phyloP scores from a whole-genome alignment of 2,888 invertebrate species.

The Tanytarsus gracilentus region DNA sequence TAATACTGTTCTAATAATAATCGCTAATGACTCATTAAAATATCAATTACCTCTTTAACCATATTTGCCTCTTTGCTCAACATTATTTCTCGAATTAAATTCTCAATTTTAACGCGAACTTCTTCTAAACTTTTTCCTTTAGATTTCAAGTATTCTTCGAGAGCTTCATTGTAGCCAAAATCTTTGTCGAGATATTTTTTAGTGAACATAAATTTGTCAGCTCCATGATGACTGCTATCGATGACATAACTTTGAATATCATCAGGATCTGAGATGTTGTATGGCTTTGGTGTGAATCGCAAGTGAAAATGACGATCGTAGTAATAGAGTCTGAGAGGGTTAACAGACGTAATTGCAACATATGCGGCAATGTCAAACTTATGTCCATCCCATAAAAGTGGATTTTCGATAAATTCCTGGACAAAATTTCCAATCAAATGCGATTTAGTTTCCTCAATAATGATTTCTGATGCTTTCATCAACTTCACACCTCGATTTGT shows the following conservation, averaged over 20 bases:
- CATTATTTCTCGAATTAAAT: neutral
- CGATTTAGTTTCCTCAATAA: neutral
- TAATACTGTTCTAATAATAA: no score
- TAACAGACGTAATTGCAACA: neutral
- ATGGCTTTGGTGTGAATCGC: neutral
- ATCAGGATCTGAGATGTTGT: neutral
- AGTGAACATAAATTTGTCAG: neutral
- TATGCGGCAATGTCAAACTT: neutral
- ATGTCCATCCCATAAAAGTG: neutral
- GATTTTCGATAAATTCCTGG: neutral
- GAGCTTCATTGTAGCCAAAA: neutral
- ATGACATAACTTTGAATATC: neutral
- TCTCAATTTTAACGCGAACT: neutral
- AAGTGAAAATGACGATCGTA: neutral
- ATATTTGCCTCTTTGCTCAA: neutral
- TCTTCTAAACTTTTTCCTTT: neutral
- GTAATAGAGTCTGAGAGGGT: neutral
- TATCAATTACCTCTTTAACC: neutral
- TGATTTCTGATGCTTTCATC: neutral
- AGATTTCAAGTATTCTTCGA: neutral
- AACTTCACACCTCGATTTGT: neutral
- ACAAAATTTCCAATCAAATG: neutral
- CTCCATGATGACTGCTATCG: no score
- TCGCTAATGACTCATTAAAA: no score
- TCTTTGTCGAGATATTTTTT: neutral